Percentiles rank a stretch among this genome's conserved stretches.
Conservation (phyloP, 2,888 invertebrate genomes). For the Xestobium rufovillosum region DNA sequence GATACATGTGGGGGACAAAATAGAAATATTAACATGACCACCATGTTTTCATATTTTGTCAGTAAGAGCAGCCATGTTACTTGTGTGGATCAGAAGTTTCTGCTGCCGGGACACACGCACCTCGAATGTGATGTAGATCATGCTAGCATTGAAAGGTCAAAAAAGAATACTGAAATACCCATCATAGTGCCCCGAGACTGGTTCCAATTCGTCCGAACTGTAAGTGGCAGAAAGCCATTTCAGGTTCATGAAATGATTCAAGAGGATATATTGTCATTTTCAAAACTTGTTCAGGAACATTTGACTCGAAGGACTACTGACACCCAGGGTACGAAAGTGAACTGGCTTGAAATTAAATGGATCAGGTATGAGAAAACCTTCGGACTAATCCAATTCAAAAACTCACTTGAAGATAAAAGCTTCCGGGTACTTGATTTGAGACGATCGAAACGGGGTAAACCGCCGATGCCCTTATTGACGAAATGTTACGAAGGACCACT, state of each 20-base stretch:
- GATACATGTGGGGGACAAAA: conserved; percentile 25
- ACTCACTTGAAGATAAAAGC: conserved; percentile 16
- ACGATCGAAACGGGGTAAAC: conserved; percentile 14
- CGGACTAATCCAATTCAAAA: conserved; percentile 17
- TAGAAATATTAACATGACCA: conserved; percentile 21
- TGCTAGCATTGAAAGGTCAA: conserved; percentile 20
- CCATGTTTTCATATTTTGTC: conserved; percentile 19
- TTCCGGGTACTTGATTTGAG: conserved; percentile 16
- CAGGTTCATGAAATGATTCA: conserved; percentile 14
- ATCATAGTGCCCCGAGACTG: conserved; percentile 16
- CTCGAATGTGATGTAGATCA: conserved; percentile 23
- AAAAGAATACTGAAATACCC: conserved; percentile 12
- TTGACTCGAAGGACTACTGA: conserved; percentile 13
- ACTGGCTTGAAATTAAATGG: conserved; percentile 19
- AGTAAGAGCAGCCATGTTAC: conserved; percentile 2
- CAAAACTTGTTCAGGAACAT: conserved; percentile 3
- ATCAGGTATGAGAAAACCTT: conserved; percentile 19
- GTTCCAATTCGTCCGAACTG: conserved; percentile 17
- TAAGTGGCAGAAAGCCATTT: conserved; percentile 17
- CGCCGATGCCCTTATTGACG: conserved; percentile 12
- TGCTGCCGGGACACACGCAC: conserved; percentile 21
- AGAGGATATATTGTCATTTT: conserved; percentile 5
- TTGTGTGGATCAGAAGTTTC: conserved; percentile 21
- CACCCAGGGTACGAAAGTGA: conserved; percentile 14
- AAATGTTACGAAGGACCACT: conserved; percentile 14